Evolutionary conservation across 2,113 vertebrate genomes (phyloP), one percentile per base, ranked within the genome.

Genomic region (Phocoena sinus): DNA sequence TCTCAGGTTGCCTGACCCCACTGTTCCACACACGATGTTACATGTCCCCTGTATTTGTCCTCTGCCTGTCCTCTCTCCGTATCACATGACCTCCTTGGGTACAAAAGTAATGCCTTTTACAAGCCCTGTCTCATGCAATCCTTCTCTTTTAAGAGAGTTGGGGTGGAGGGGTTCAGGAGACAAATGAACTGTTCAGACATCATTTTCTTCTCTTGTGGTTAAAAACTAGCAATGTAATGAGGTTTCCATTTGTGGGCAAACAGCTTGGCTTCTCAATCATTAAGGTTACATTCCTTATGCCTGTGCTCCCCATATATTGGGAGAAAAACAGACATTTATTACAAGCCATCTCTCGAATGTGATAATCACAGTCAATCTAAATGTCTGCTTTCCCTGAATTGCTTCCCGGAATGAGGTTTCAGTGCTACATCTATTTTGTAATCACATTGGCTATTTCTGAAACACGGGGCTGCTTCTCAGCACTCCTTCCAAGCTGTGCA

Each of bases 381-480:
- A 95, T 95, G 94, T 95, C 97, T 97, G 38, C 87, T 93, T 87
- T 89, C 83, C 86, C 53, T 14, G 96, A 97, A 98, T 96, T 97
- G 97, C 98, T 98, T 98, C 95, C 94, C 92, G 87, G 79, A 98
- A 97, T 97, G 96, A 97, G 95, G 60, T 94, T 97, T 97, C 93
- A 67, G 15, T 8, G 60, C 74, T 58, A 83, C 89, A 85, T 94
- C 93, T 97, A 88, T 95, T 94, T 96, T 90, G 95, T 97, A 95
- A 97, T 96, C 95, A 73, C 94, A 41, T 44, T 28, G 83, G 92
- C 96, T 96, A 84, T 95, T 98, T 95, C 96, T 90, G 89, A 97
- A 95, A 94, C 74, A 50, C 0, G 0, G 53, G 71, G 73, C 20
- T 33, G 63, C 53, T 87, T 82, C 73, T 28, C 76, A 87, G 91